Evolutionary conservation across 2,797 vertebrate genomes (phyloP), one percentile per base, ranked within the genome.

Genomic region (Capromys pilorides): DNA sequence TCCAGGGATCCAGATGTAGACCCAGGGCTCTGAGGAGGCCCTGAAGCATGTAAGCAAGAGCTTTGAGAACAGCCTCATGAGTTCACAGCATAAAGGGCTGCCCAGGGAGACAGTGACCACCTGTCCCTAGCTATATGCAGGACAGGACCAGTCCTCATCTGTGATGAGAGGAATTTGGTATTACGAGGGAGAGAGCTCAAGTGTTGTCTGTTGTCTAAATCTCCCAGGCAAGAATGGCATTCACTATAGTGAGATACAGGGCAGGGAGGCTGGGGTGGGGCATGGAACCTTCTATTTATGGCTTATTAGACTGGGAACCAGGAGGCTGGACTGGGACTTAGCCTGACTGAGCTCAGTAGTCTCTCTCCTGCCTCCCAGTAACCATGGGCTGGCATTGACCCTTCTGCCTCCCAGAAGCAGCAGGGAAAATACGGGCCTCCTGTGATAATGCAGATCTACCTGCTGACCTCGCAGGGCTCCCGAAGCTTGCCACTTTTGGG

Each of bases 391-490:
- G 57, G 77, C 62, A 21, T 21, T 21, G 77, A 22, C 22, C 16
- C 31, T 77, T 62, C 19, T 67, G 75, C 79, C 66, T 95, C 75
- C 88, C 69, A 36, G 36, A 14, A 13, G 9, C 21, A 0, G 61
- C 3, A 51, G 78, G 71, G 64, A 6, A 73, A 83, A 28, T 0
- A 2, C 90, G 3, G 67, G 26, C 5, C 31, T 80, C 18, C n/a
- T 66, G 61, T 66, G 21, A 13, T 39, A 49, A 21, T 14, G 9
- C 28, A 24, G 86, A 39, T 51, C 33, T 59, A 67, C n/a, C 45
- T 0, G 2, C 0, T 0, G 31, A 5, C 51, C 64, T 73, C 26
- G 4, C 78, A 31, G 19, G 36, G 49, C 11, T 54, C 71, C 64
- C 28, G 49, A 14, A 28, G 19, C 22, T 64, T 79, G 57, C 4